Evolutionary conservation across 2,113 vertebrate genomes (phyloP).

Genomic region (Tragelaphus imberbis): DNA sequence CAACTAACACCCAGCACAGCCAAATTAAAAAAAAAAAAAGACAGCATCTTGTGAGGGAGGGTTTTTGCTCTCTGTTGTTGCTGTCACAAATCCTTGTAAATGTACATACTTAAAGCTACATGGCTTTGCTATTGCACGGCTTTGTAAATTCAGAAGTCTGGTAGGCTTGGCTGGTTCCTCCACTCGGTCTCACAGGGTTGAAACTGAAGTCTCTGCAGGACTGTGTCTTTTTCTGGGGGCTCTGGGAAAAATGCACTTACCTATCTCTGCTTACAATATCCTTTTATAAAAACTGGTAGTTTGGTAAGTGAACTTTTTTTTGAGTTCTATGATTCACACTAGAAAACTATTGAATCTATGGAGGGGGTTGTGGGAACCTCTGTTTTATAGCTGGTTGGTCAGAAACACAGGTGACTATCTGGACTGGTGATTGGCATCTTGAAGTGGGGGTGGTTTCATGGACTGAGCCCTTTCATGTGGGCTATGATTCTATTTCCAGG

Average conservation of each 20-base stretch:
- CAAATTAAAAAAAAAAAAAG: background rate
- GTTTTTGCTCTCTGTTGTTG: background rate
- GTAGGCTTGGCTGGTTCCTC: background rate
- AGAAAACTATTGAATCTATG: background rate
- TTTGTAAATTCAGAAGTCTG: background rate
- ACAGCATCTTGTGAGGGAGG: background rate
- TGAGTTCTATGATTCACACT: background rate
- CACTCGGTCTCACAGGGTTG: background rate
- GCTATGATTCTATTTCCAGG: background rate
- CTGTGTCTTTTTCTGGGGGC: background rate
- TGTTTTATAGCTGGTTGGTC: background rate
- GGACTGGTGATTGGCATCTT: background rate
- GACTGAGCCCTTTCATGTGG: background rate
- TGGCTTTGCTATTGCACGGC: fast-evolving
- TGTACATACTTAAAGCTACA: background rate
- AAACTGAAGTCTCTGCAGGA: background rate
- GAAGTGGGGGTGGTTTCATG: background rate
- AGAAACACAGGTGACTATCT: background rate
- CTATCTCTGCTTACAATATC: background rate
- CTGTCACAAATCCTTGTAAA: background rate
- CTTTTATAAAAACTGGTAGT: background rate
- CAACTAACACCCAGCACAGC: background rate
- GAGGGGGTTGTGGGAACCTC: background rate
- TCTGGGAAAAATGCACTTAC: background rate
- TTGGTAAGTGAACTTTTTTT: background rate